Conservation (phyloP, 2,888 invertebrate species). For the Serrognathus titanus region DNA sequence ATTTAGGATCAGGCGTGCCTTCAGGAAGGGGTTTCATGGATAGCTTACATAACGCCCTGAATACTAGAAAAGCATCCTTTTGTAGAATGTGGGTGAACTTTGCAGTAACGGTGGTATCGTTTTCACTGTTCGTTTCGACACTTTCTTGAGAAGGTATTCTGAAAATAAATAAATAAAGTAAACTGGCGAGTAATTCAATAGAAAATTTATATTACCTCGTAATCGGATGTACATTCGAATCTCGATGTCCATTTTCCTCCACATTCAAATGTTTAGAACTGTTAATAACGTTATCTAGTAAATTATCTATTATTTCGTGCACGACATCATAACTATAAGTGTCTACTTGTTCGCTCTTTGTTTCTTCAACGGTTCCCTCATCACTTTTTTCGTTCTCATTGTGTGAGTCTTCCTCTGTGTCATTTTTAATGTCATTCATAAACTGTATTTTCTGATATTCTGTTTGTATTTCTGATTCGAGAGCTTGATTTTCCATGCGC, state of each 20-base stretch:
- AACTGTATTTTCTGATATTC: slow-evolving; percentile 12
- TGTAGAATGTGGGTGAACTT: slow-evolving; percentile 94
- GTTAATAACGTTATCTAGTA: slow-evolving; percentile 44
- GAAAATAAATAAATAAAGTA: slow-evolving; percentile 16
- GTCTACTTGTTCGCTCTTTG: slow-evolving; percentile 13
- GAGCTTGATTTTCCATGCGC: slow-evolving; percentile 92
- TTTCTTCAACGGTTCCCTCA: slow-evolving; percentile 13
- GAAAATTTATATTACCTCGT: slow-evolving; percentile 7
- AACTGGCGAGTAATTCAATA: neutral
- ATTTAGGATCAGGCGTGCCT: slow-evolving; percentile 94
- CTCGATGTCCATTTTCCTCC: neutral
- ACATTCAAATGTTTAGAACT: neutral
- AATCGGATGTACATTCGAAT: slow-evolving; percentile 6
- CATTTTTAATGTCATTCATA: slow-evolving; percentile 6
- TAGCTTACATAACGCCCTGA: slow-evolving; percentile 94
- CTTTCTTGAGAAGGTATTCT: slow-evolving; percentile 68
- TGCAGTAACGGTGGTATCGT: slow-evolving; percentile 78
- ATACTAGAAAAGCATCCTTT: slow-evolving; percentile 98
- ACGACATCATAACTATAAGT: slow-evolving; percentile 38
- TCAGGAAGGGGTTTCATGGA: slow-evolving; percentile 98
- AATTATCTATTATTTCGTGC: slow-evolving; percentile 44
- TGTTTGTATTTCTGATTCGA: slow-evolving; percentile 53
- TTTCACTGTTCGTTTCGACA: slow-evolving; percentile 69
- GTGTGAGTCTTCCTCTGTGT: slow-evolving; percentile 2
- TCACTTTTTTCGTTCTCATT: slow-evolving; percentile 11